Evolutionary conservation across 2,888 invertebrate species (phyloP).

Genomic region (Ormyrus thymus): DNA sequence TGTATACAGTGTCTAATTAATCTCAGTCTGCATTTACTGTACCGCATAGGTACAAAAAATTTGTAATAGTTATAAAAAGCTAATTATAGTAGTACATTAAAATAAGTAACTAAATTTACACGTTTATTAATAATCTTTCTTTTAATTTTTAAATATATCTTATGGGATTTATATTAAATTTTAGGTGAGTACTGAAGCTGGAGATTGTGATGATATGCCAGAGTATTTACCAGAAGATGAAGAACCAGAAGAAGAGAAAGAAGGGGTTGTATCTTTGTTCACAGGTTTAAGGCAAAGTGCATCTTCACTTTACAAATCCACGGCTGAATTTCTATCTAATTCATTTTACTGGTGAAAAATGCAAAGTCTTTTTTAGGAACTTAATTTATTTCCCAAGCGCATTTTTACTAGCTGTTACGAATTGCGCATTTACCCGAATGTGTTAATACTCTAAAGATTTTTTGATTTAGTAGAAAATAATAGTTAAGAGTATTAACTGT

Average conservation of each 20-base stretch:
- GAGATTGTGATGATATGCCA: conserved; percentile 70
- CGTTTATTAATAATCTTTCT: no score
- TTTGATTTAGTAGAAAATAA: conserved; percentile 39
- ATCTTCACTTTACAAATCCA: conserved; percentile 72
- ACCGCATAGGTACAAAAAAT: no score
- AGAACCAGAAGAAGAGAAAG: conserved; percentile 69
- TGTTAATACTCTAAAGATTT: conserved; percentile 37
- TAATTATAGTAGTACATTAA: no score
- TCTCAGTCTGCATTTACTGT: no score
- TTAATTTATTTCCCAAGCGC: conserved; percentile 42
- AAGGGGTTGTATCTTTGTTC: conserved; percentile 73
- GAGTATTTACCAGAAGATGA: conserved; percentile 72
- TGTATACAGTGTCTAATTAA: no score
- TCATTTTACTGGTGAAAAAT: conserved; percentile 73
- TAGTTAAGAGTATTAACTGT: conserved; percentile 46
- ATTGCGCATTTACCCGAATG: conserved; percentile 47
- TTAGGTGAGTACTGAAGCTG: conserved; percentile 65
- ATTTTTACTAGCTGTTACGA: conserved; percentile 42
- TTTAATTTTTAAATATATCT: conserved; percentile 5
- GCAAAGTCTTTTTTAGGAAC: conserved; percentile 26
- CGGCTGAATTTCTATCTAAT: conserved; percentile 71
- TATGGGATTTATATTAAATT: no score
- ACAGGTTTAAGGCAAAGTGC: conserved; percentile 73
- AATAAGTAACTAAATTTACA: no score
- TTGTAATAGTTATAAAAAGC: neutral